Base-by-base conservation (phyloP, 2,888 invertebrate genomes). In the Bellardia pandia region DNA sequence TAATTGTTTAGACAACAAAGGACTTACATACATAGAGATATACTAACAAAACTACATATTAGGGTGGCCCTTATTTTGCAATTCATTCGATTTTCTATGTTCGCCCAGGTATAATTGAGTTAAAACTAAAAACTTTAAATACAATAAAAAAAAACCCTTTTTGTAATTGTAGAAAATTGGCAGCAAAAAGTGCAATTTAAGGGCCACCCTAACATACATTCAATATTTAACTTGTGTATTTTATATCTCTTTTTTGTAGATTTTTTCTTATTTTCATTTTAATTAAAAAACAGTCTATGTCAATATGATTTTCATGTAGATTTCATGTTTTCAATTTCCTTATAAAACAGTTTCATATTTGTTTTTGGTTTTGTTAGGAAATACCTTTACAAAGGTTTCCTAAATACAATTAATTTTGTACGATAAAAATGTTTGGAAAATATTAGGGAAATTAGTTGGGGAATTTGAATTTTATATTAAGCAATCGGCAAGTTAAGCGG, bases 371-470 rank as follows among this genome's bases (percentile, higher is more conserved):
- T 56, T 64, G 30, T 56, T 64, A 14, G 42, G 45, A 72, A 80
- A 80, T 72, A 53, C 23, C 58, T 75, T 75, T 13, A 51, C 37
- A 75, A 75, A 40, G 62, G 23, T 79, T 58, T 75, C 66, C 75
- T 81, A 81, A 81, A 75, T 81, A 66, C 75, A 75, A 81, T 81
- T 75, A 81, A 81, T 66, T 81, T 64, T 81, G 48, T 62, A 64
- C 8, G n/a, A 66, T 51, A 68, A 77, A 56, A 66, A 30, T 30
- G 30, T 3, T n/a, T 60, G 14, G n/a, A 45, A 75, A 30, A 30
- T 13, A 30, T 16, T 8, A 51, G 40, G 40, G 14, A 30, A 23
- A 58, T 6, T 37, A 37, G 6, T 14, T 37, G 33, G 33, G 33
- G 33, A n/a, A 60, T 33, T 14, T 3, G 33, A 7, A 33, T 60